Evolutionary conservation across 2,888 invertebrate species (phyloP), one percentile per base, ranked within the genome.

Genomic region (Muscina levida): DNA sequence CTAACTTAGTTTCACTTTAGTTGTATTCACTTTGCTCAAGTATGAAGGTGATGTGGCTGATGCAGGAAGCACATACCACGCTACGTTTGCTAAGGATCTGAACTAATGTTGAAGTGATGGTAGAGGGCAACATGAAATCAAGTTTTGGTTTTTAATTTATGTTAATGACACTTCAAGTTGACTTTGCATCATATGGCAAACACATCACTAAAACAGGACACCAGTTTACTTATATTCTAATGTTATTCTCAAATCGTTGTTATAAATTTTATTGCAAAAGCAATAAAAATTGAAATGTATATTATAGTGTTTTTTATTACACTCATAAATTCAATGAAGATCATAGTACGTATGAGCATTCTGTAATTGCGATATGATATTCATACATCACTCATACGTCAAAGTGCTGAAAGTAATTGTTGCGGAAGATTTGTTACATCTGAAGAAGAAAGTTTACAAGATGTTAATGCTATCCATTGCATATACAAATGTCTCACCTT

Each of bases 151-250:
- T 72, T 22, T 67, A 78, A 57, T 75, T 51, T 77, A 74, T 71
- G 79, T 75, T 79, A 79, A 79, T 75, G 79, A 74, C 53, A 72
- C 74, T 71, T 59, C 17, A 71, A 62, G 42, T 44, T 22, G 31
- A 31, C 37, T 24, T 31, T 31, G 31, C 8, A 5, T 31, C 31
- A 31, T 5, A 8, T 31, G 3, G 4, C 31, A 31, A 31, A 31
- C 31, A 31, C 3, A 31, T 5, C 8, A 5, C 31, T n/a, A n/a
- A n/a, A n/a, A n/a, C 53, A 68, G 42, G 53, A 39, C 53, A 42
- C 42, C 42, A 68, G 51, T 53, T 68, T 53, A 68, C 68, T 68
- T 68, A 53, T 68, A n/a, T 68, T 68, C 42, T 22, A 71, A 62
- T 72, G 62, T 15, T 37, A 62, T 19, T 19, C 19, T 44, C 13